Evolutionary conservation across 1,140 invertebrate species (phyloP).

Genomic region (Apocrypta bakeri): DNA sequence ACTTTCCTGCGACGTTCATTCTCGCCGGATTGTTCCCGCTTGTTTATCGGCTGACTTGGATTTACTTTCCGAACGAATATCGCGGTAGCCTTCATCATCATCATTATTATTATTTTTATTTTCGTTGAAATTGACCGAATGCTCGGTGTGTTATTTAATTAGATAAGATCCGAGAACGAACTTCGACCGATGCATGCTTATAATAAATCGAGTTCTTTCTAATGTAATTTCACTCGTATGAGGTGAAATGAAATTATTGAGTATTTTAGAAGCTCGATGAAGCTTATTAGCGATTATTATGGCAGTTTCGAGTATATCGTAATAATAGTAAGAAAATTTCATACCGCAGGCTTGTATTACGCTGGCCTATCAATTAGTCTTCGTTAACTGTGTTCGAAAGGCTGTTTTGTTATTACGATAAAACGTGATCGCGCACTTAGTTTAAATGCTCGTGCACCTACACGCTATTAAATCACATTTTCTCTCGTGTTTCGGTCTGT

Average conservation of each 20-base stretch:
- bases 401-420: background rate
- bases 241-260: too few species aligned
- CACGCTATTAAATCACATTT: background rate
- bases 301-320: background rate
- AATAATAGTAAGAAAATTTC: background rate
- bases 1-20: background rate
- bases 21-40: background rate
- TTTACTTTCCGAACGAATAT: background rate
- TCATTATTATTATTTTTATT: too few species aligned
- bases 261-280: background rate
- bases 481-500: background rate
- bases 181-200: too few species aligned
- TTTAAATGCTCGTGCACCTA: background rate
- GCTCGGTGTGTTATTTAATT: too few species aligned
- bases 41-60: background rate
- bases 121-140: too few species aligned
- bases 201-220: too few species aligned
- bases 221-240: too few species aligned
- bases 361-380: background rate
- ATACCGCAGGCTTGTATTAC: background rate
- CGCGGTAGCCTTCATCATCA: too few species aligned
- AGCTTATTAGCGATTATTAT: background rate
- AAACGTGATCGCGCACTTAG: background rate
- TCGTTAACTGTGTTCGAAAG: constrained; percentile 1
- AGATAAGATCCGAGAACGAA: too few species aligned